A percentile compares a stretch with the other conserved stretches of the same genome.
Conservation (phyloP, 1,140 invertebrate genomes). For the Aculops lycopersici region DNA sequence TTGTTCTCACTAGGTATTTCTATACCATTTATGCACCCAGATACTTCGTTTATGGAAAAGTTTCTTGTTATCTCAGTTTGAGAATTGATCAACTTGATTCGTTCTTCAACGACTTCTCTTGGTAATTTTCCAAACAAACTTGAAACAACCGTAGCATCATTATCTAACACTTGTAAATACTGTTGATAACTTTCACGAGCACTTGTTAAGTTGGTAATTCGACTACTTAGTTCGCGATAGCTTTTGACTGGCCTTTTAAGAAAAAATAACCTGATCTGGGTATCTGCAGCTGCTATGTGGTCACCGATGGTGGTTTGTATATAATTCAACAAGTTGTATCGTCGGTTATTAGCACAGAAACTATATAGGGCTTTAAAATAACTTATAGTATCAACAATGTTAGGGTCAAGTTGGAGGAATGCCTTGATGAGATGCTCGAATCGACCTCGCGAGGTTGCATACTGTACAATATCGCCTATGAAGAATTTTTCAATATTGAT, state of each 20-base stretch:
- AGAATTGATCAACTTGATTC: constrained; percentile 6
- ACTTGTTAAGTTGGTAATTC: constrained; percentile 2
- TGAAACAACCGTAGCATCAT: too few relatives aligned
- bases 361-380: constrained; percentile 17
- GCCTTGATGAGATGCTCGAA: constrained; percentile 14
- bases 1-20: background rate
- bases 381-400: constrained; percentile 13
- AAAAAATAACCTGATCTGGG: constrained; percentile 10
- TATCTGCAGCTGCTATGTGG: constrained; percentile 10
- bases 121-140: constrained; percentile 4
- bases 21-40: background rate
- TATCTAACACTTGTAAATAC: constrained; percentile 6
- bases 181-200: constrained; percentile 8
- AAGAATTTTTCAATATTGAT: too few relatives aligned
- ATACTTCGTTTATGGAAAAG: constrained; percentile 4
- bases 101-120: constrained; percentile 8
- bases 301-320: constrained; percentile 12
- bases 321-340: constrained; percentile 15
- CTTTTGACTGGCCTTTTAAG: background rate
- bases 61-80: constrained; percentile 7
- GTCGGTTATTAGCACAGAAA: constrained; percentile 14
- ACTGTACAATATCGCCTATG: too few relatives aligned
- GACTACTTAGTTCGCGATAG: background rate
- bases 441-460: too few relatives aligned
- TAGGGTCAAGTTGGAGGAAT: constrained; percentile 15